phyloP scores from a whole-genome alignment of 2,888 invertebrate genomes.

The Parnassius smintheus region DNA sequence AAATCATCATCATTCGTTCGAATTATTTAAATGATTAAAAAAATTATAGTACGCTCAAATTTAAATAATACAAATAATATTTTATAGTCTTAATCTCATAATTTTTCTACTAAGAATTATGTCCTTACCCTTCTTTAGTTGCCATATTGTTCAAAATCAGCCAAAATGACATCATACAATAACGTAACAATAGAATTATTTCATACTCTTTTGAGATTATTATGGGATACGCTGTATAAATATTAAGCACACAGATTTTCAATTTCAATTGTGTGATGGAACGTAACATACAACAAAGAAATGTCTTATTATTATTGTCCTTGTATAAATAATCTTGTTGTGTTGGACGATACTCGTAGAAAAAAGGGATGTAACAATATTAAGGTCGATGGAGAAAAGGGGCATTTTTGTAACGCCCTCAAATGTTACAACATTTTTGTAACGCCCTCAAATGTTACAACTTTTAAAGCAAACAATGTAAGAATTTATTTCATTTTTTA shows the following conservation, averaged over 20 bases:
- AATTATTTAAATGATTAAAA: too few species aligned
- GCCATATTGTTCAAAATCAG: too few species aligned
- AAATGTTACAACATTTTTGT: constrained; percentile 1
- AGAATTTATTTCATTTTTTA: background rate
- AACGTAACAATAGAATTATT: too few species aligned
- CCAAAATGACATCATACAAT: too few species aligned
- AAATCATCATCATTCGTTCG: too few species aligned
- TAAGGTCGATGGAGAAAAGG: background rate
- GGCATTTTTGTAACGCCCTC: background rate
- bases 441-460: background rate
- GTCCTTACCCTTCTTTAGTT: too few species aligned
- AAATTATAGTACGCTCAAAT: too few species aligned
- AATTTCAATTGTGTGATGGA: background rate
- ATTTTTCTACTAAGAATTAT: too few species aligned
- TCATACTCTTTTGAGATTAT: background rate
- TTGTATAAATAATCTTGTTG: background rate
- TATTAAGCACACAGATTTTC: too few species aligned
- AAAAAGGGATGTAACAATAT: constrained; percentile 1
- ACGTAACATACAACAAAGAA: background rate
- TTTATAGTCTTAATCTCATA: too few species aligned
- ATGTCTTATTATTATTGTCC: background rate
- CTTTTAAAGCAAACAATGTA: background rate
- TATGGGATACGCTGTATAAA: too few species aligned
- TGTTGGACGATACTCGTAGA: background rate
- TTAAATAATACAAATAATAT: too few species aligned